Conservation (phyloP, 2,888 invertebrate genomes). For the Aleiodes alternator region DNA sequence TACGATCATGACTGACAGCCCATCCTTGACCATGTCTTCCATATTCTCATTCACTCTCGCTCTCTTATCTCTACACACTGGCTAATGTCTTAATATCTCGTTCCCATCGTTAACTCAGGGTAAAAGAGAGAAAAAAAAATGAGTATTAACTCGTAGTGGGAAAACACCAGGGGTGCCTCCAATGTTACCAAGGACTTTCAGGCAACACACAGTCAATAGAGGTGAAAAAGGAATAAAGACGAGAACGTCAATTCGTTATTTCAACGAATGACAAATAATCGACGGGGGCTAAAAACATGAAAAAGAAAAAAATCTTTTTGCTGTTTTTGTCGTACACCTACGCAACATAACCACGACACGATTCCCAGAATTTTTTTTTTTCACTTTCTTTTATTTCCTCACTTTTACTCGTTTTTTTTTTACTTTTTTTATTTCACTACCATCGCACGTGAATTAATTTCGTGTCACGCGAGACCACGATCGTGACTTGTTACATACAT, state of each 20-base stretch:
- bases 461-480: slow-evolving; percentile 35
- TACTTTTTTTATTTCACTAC: slow-evolving; percentile 1
- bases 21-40: slow-evolving; percentile 31
- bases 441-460: slow-evolving; percentile 35
- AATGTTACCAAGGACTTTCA: slow-evolving; percentile 23
- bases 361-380: slow-evolving; percentile 31
- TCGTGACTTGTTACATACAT: slow-evolving; percentile 21
- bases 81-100: slow-evolving; percentile 43
- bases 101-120: neutral
- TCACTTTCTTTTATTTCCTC: neutral
- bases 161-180: slow-evolving; percentile 9
- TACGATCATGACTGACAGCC: slow-evolving; percentile 44
- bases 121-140: slow-evolving; percentile 5
- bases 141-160: neutral
- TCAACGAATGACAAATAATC: slow-evolving; percentile 31
- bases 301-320: neutral
- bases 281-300: slow-evolving; percentile 3
- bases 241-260: slow-evolving; percentile 32
- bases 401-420: slow-evolving; percentile 9
- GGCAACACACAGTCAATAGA: neutral
- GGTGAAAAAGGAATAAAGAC: neutral
- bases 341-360: slow-evolving; percentile 31
- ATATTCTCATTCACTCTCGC: slow-evolving; percentile 12
- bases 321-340: slow-evolving; percentile 22
- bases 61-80: slow-evolving; percentile 33